Conservation (phyloP, 2,888 invertebrate genomes). For the Lacanobia oleracea region DNA sequence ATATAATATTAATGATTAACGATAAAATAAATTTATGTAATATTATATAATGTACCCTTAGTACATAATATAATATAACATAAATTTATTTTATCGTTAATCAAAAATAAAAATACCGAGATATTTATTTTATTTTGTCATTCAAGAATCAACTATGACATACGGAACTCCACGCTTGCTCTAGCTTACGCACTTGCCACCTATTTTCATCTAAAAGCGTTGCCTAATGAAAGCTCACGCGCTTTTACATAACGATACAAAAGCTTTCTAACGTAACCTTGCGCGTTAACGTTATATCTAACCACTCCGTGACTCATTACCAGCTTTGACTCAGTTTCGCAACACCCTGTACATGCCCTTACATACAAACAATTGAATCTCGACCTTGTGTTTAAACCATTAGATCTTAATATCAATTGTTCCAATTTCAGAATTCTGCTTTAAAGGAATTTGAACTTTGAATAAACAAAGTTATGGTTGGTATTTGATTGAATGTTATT, state of each 20-base stretch:
- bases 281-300: constrained; percentile 60
- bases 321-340: constrained; percentile 63
- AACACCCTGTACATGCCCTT: constrained; percentile 64
- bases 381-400: constrained; percentile 64
- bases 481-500: constrained; percentile 34
- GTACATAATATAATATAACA: too few species aligned
- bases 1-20: too few species aligned
- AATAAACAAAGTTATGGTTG: constrained; percentile 27
- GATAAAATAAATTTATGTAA: too few species aligned
- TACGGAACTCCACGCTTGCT: constrained; percentile 18
- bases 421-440: constrained; percentile 24
- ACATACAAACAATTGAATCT: constrained; percentile 63
- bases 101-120: too few species aligned
- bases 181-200: constrained; percentile 2
- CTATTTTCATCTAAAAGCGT: constrained; percentile 18
- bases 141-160: neutral
- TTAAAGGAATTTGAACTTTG: constrained; percentile 51
- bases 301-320: constrained; percentile 69
- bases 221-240: constrained; percentile 61
- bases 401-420: constrained; percentile 60
- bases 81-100: too few species aligned
- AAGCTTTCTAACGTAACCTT: constrained; percentile 77
- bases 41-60: too few species aligned
- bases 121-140: too few species aligned
- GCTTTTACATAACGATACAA: constrained; percentile 62